Evolutionary conservation across 2,113 vertebrate genomes (phyloP).

Genomic region (Cyprinodon variegatus): DNA sequence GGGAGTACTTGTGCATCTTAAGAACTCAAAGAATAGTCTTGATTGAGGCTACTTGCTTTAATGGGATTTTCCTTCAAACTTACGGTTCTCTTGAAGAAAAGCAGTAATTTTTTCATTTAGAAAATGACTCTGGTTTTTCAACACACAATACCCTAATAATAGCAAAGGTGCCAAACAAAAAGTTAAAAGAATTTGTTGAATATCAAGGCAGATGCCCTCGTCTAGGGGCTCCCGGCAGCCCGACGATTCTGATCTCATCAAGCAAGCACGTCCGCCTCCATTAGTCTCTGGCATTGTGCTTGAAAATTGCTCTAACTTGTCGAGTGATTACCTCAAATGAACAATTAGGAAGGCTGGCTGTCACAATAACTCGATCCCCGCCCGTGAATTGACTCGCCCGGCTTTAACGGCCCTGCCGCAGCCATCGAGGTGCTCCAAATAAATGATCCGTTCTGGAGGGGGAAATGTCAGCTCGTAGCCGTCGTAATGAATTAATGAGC

Average conservation of each 20-base stretch:
- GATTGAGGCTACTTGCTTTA: conserved; percentile 25
- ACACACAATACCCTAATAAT: conserved; percentile 2
- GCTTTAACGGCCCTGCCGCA: conserved; percentile 55
- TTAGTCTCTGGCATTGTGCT: conserved; percentile 72
- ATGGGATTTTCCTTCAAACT: neutral
- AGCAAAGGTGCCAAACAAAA: conserved; percentile 22
- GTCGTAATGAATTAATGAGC: conserved; percentile 61
- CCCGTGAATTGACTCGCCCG: conserved; percentile 50
- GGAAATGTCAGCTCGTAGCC: conserved; percentile 67
- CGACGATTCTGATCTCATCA: conserved; percentile 67
- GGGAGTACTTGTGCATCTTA: conserved; percentile 50
- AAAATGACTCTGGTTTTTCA: neutral
- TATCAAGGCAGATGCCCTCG: conserved; percentile 39
- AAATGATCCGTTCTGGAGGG: conserved; percentile 67
- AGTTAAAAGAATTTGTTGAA: conserved; percentile 38
- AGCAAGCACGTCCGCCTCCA: conserved; percentile 67
- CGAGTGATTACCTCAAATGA: conserved; percentile 80
- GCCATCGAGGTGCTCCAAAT: conserved; percentile 70
- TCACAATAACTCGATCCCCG: conserved; percentile 71
- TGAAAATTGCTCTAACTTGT: conserved; percentile 74
- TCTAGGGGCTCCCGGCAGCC: conserved; percentile 25
- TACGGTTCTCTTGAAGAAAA: neutral
- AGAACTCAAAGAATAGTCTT: conserved; percentile 39
- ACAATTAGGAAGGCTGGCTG: conserved; percentile 77
- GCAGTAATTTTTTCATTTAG: neutral